Conservation (phyloP, 2,113 vertebrate species). For the Heteronetta atricapilla region DNA sequence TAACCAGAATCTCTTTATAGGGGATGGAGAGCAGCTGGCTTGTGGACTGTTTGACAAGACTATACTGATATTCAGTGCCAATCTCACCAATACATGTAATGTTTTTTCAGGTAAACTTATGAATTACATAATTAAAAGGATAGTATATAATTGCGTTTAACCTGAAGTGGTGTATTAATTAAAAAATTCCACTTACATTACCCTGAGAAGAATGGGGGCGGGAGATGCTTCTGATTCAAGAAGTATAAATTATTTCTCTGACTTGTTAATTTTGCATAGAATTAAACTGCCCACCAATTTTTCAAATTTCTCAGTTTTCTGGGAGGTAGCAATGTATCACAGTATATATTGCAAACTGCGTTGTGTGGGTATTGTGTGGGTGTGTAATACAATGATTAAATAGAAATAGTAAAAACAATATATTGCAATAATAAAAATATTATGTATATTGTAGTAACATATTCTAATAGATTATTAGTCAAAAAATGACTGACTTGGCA, state of each 20-base stretch:
- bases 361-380: neutral
- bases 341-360: neutral
- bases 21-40: constrained; percentile 84
- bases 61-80: constrained; percentile 78
- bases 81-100: constrained; percentile 69
- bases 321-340: neutral
- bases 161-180: neutral
- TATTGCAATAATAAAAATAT: neutral
- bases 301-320: neutral
- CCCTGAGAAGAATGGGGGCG: neutral
- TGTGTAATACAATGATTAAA: neutral
- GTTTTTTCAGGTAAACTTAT: constrained; percentile 83
- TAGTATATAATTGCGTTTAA: neutral
- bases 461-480: neutral
- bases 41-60: constrained; percentile 85
- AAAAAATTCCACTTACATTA: neutral
- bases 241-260: neutral
- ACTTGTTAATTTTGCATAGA: neutral
- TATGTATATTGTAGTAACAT: neutral
- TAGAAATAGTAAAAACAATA: neutral
- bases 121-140: neutral
- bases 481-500: neutral
- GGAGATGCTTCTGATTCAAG: neutral
- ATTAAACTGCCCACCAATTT: neutral
- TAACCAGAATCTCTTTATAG: constrained; percentile 56